Evolutionary conservation across 2,888 invertebrate species (phyloP).

Genomic region (Micoletzkya japonica): DNA sequence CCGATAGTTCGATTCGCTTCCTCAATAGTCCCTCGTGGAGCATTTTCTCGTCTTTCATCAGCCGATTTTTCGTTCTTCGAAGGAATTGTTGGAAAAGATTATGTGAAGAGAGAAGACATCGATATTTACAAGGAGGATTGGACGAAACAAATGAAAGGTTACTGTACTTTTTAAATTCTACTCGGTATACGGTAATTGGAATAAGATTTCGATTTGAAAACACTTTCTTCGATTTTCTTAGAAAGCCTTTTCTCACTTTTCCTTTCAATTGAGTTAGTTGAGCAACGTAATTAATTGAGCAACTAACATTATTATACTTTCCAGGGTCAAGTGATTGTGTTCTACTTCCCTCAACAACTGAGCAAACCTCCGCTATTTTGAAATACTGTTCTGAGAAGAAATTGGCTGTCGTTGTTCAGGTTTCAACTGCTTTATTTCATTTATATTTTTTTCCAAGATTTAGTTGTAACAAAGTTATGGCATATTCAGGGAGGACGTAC

Average conservation of each 20-base stretch:
- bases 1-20: background rate
- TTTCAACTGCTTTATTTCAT: background rate
- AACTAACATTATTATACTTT: conserved; percentile 35
- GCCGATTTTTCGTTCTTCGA: conserved; percentile 73
- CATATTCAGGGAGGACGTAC: conserved; percentile 93
- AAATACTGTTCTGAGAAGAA: conserved; percentile 80
- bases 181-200: background rate
- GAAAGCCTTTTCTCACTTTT: too few relatives aligned
- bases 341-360: conserved; percentile 81
- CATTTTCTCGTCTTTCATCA: conserved; percentile 35
- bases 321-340: conserved; percentile 81
- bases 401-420: conserved; percentile 84
- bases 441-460: background rate
- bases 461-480: background rate
- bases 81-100: conserved; percentile 71
- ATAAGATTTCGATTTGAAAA: background rate
- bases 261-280: too few relatives aligned
- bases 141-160: conserved; percentile 69
- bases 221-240: too few relatives aligned
- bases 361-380: conserved; percentile 84
- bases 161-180: background rate
- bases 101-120: conserved; percentile 78
- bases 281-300: too few relatives aligned
- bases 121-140: conserved; percentile 85
- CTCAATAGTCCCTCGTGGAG: background rate